Percentiles rank a stretch among this genome's conserved stretches.
Conservation (phyloP, 2,113 vertebrate species). For the Panurus biarmicus region DNA sequence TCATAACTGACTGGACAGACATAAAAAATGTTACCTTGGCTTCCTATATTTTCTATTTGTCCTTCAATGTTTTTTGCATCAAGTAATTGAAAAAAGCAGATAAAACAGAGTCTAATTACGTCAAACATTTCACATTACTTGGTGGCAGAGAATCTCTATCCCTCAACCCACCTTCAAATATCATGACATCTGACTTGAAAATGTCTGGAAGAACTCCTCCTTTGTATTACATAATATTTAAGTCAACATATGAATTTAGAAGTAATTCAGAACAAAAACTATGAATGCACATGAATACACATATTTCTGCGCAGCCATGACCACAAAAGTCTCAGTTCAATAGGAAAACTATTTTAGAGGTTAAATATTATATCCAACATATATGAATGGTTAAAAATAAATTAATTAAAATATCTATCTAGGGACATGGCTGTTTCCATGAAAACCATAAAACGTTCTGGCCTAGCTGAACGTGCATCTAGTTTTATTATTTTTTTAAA, state of each 20-base stretch:
- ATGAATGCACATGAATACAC: neutral
- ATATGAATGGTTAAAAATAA: neutral
- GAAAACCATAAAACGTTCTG: neutral
- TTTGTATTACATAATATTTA: neutral
- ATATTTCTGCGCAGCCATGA: neutral
- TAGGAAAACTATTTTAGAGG: neutral
- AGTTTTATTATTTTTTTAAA: neutral
- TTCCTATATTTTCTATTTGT: neutral
- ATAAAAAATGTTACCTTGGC: neutral
- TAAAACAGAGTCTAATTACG: neutral
- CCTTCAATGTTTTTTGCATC: neutral
- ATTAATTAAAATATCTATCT: neutral
- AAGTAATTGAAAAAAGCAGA: neutral
- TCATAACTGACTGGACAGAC: neutral
- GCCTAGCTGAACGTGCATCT: neutral
- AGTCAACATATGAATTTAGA: neutral
- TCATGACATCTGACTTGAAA: neutral
- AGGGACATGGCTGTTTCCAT: neutral
- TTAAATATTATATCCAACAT: neutral
- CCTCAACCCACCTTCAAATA: neutral
- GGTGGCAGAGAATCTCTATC: neutral
- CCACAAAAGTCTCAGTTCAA: neutral
- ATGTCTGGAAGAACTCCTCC: neutral
- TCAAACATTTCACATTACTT: neutral
- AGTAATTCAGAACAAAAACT: neutral